These are phyloP conservation scores for Centroberyx gerrardi DNA, from an alignment of 2,797 vertebrate genomes.

Conservation along the genomic window DNA sequence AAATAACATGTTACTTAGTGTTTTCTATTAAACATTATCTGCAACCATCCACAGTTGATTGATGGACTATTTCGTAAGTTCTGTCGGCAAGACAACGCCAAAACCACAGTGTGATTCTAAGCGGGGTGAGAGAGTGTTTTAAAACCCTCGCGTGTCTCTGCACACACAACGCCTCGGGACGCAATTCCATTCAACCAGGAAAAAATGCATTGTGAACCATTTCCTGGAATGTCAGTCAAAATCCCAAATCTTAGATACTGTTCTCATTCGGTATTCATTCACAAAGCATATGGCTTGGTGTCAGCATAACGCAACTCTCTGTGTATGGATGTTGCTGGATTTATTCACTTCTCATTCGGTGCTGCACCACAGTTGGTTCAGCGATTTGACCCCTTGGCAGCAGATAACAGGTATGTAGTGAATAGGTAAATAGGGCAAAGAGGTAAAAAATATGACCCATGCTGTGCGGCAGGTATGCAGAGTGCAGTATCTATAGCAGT, in stretches of 20 bases:
- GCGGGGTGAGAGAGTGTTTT: constrained; percentile 31
- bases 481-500: background rate
- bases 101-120: constrained; percentile 70
- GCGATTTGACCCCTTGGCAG: background rate
- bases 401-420: background rate
- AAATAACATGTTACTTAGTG: constrained; percentile 21
- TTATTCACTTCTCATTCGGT: constrained; percentile 3
- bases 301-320: constrained; percentile 9
- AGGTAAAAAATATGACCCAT: background rate
- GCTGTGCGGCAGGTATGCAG: constrained; percentile 5
- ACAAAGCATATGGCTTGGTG: constrained; percentile 64
- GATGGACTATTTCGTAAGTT: constrained; percentile 56
- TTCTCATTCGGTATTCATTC: constrained; percentile 70
- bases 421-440: background rate
- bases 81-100: constrained; percentile 58
- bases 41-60: constrained; percentile 55
- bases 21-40: constrained; percentile 48
- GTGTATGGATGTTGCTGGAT: constrained; percentile 5
- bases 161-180: constrained; percentile 44
- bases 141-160: constrained; percentile 30
- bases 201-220: constrained; percentile 65
- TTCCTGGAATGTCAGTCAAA: constrained; percentile 75
- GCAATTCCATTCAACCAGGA: constrained; percentile 60
- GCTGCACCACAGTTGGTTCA: background rate
- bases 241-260: constrained; percentile 30